phyloP scores from a whole-genome alignment of 2,797 vertebrate genomes.

The Percopsis omiscomaycus region DNA sequence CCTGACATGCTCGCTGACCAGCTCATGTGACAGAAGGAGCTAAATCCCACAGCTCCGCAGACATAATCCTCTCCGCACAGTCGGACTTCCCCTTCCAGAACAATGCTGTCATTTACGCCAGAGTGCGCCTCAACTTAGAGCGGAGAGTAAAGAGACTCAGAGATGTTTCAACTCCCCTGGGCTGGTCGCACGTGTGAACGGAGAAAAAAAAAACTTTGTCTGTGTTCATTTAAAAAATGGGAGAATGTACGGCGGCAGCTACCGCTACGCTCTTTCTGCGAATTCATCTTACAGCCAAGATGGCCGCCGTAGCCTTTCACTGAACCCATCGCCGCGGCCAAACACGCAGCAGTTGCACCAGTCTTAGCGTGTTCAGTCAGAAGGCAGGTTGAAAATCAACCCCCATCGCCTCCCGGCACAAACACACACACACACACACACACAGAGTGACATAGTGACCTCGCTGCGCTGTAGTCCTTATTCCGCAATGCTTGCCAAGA shows the following conservation, averaged over 20 bases:
- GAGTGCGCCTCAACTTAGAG: constrained; percentile 56
- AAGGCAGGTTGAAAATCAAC: constrained; percentile 27
- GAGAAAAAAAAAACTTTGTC: too few relatives aligned
- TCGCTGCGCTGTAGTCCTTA: constrained; percentile 36
- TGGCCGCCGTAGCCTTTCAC: constrained; percentile 15
- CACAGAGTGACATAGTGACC: constrained; percentile 43
- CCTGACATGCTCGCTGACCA: constrained; percentile 61
- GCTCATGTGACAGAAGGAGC: constrained; percentile 69
- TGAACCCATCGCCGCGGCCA: constrained; percentile 22
- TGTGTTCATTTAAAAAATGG: too few relatives aligned
- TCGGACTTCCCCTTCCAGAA: constrained; percentile 67
- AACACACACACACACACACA: constrained; percentile 7
- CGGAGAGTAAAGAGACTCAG: constrained; percentile 2
- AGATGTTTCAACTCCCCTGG: neutral
- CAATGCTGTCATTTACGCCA: constrained; percentile 74
- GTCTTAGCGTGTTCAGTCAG: constrained; percentile 5
- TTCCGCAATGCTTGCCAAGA: constrained; percentile 52
- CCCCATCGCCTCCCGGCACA: neutral
- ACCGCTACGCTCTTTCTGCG: too few relatives aligned
- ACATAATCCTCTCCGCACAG: constrained; percentile 76
- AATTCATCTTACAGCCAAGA: neutral
- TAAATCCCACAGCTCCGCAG: constrained; percentile 70
- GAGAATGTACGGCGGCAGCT: too few relatives aligned
- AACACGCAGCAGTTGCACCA: constrained; percentile 20
- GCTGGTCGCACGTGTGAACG: too few relatives aligned